phyloP scores from a whole-genome alignment of 1,140 invertebrate genomes.

The Ganaspis sp. region DNA sequence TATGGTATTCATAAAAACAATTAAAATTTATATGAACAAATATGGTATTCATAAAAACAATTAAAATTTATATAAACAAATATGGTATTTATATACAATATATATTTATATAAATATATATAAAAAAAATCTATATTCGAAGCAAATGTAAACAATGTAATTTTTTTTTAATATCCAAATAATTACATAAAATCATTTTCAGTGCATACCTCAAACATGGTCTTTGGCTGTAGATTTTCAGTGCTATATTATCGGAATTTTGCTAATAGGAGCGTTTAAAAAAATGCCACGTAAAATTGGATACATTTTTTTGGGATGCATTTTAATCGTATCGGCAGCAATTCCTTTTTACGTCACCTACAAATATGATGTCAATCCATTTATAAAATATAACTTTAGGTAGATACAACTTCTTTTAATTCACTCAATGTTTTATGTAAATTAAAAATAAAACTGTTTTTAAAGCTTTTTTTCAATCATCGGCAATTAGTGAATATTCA shows the following conservation, averaged over 20 bases:
- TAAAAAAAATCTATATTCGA: background rate
- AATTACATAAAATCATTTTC: too few species aligned
- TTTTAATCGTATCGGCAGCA: constrained; percentile 45
- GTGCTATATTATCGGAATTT: constrained; percentile 73
- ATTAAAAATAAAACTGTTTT: too few species aligned
- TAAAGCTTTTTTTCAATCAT: too few species aligned
- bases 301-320: constrained; percentile 49
- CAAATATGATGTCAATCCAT: constrained; percentile 48
- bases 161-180: background rate
- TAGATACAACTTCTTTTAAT: constrained; percentile 47
- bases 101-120: constrained; percentile 26
- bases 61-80: too few species aligned
- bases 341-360: constrained; percentile 57
- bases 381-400: constrained; percentile 53
- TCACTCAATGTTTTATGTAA: too few species aligned
- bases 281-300: constrained; percentile 64
- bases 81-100: too few species aligned
- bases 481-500: too few species aligned
- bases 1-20: constrained; percentile 51
- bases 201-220: constrained; percentile 79
- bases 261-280: constrained; percentile 73
- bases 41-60: too few species aligned
- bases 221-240: constrained; percentile 79
- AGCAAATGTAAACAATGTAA: background rate
- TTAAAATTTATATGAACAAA: too few species aligned